A percentile compares a stretch with the other conserved stretches of the same genome.
Conservation (phyloP, 1,140 invertebrate species). For the Belonocnema kinseyi region DNA sequence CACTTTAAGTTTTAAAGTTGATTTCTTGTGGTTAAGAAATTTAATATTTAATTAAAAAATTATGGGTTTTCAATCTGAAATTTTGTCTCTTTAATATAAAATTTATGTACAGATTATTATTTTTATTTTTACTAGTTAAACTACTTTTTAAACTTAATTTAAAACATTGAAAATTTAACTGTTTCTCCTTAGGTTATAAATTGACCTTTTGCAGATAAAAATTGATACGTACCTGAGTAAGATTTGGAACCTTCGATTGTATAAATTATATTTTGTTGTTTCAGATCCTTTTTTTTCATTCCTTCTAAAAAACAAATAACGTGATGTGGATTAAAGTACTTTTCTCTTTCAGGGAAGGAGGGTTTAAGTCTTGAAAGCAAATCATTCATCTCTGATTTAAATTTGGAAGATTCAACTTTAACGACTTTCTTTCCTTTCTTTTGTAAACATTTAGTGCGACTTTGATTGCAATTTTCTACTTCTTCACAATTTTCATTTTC, state of each 20-base stretch:
- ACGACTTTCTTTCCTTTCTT: conserved; percentile 39
- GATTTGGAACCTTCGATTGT: neutral
- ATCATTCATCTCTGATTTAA: conserved; percentile 15
- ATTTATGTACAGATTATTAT: too few relatives aligned
- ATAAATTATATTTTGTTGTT: conserved; percentile 15
- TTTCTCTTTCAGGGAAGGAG: conserved; percentile 49
- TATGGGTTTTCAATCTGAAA: too few relatives aligned
- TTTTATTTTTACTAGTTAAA: too few relatives aligned
- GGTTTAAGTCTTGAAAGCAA: conserved; percentile 56
- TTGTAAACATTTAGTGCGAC: conserved; percentile 32
- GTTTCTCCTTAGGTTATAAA: too few relatives aligned
- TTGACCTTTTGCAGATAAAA: too few relatives aligned
- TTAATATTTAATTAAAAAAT: too few relatives aligned
- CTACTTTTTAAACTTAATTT: too few relatives aligned
- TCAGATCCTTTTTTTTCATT: neutral
- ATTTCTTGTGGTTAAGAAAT: too few relatives aligned
- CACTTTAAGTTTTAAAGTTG: too few relatives aligned
- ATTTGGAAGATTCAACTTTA: conserved; percentile 35
- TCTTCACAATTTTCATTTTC: neutral
- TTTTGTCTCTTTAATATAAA: too few relatives aligned
- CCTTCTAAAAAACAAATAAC: conserved; percentile 42
- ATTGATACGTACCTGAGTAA: neutral
- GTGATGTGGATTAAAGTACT: conserved; percentile 45
- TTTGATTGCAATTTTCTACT: neutral
- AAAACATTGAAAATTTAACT: too few relatives aligned